Base-by-base conservation (phyloP, 2,113 vertebrate species). In the Poeciliopsis prolifica region DNA sequence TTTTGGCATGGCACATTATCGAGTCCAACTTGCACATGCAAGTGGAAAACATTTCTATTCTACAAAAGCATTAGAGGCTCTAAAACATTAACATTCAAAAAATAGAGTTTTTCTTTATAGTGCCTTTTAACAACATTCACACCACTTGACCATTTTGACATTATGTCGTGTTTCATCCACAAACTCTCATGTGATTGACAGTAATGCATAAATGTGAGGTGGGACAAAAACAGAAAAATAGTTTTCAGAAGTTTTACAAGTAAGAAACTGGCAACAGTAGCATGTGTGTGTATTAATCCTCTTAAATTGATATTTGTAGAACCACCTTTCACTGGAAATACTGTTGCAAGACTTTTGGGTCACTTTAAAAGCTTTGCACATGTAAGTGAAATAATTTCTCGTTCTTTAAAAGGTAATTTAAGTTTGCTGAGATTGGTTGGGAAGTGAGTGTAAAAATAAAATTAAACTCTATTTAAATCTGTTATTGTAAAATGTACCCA, bases 11-110 rank as follows among this genome's bases (percentile, higher is more conserved):
- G 29, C 58, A 77, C 30, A 68, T 63, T 60, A 75, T 61, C 31
- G 17, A 24, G 14, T 79, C 37, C 70, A 31, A 76, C 71, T 63
- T 76, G 64, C 42, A 73, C n/a, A 69, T 74, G 42, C 8, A 10
- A 40, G 66, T 54, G 26, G 72, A 78, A 62, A 60, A 71, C 1
- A 3, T 79, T 31, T 64, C 68, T 31, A 64, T 61, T 26, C 65
- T 70, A 64, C 51, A 24, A 54, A 54, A 22, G 6, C 5, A 58
- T n/a, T 48, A 48, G 22, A 9, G 9, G 2, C 7, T n/a, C 22
- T 58, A n/a, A 10, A 58, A 54, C 15, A 51, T 58, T 9, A n/a
- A 58, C 51, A n/a, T n/a, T 22, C 9, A 58, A 19, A 58, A 58
- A 58, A 22, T 24, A 9, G 22, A 8, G 0, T 9, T 58, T 58